Conservation (phyloP, 1,140 invertebrate genomes). For the Zaprionus vittiger region DNA sequence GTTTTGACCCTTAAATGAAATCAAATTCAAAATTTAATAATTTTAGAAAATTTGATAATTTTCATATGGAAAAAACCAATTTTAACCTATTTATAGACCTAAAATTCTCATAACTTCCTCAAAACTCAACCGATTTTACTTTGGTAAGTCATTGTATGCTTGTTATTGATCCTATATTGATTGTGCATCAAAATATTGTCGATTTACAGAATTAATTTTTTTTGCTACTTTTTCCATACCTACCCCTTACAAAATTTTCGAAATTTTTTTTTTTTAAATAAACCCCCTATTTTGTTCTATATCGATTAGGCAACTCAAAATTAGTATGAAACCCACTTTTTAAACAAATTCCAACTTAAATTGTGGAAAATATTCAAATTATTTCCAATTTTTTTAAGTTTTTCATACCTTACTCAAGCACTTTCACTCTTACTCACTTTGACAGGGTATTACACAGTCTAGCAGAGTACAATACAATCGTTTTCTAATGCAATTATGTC, state of each 20-base stretch:
- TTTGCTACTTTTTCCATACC: too few species aligned
- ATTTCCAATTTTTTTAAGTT: neutral
- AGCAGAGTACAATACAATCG: rapidly evolving
- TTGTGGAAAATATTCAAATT: neutral
- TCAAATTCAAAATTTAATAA: too few species aligned
- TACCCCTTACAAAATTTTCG: too few species aligned
- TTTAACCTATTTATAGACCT: too few species aligned
- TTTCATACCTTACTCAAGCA: neutral
- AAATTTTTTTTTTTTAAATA: too few species aligned
- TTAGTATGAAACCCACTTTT: neutral
- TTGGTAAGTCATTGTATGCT: neutral
- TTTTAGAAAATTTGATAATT: too few species aligned
- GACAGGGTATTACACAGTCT: neutral
- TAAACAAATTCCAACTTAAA: neutral
- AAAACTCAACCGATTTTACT: neutral
- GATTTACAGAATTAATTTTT: neutral
- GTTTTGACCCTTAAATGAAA: too few species aligned
- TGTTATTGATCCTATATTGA: neutral
- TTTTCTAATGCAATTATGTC: constrained; percentile 45
- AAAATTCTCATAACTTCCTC: too few species aligned
- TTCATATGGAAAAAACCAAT: too few species aligned
- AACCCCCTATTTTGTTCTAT: neutral
- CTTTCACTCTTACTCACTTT: constrained; percentile 8
- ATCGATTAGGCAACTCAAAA: neutral
- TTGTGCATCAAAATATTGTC: neutral